Evolutionary conservation across 2,797 vertebrate genomes (phyloP), one percentile per base, ranked within the genome.

Genomic region (Pygocentrus nattereri): DNA sequence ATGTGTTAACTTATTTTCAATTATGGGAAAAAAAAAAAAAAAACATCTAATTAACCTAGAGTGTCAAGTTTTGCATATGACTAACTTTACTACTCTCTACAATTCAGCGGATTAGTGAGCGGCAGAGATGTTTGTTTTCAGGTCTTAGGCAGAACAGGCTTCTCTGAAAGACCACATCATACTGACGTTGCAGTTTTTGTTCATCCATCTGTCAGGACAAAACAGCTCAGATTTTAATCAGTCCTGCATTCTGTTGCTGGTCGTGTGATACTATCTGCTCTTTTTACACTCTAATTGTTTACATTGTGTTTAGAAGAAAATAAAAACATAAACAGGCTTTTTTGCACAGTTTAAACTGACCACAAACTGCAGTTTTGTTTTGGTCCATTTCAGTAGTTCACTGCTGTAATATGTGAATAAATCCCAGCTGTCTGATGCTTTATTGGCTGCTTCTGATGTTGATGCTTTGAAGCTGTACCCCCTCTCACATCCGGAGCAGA

Each of bases 141-240:
- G n/a, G n/a, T n/a, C n/a, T n/a, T n/a, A n/a, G n/a, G n/a, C n/a
- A n/a, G n/a, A n/a, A n/a, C n/a, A n/a, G 12, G 4, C 34, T 62
- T 50, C 71, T 69, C 80, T 77, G 68, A 76, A 77, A 27, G 65
- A 41, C 25, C 10, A 52, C 12, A 13, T 44, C 7, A 44, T 44
- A 12, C 41, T 44, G 10, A 8, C 30, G 8, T 38, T 62, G 38
- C 30, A 10, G 12, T 19, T 38, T 38, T 5, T 65, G 62, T 38
- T 19, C 61, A 31, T 16, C 30, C 7, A 11, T 65, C 31, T 38
- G 62, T 38, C 30, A 65, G 38, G 41, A n/a, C 31, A 67, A 64
- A n/a, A 41, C 65, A 41, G 38, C 10, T 38, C 31, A 12, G 3
- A 3, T 44, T 68, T 68, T 41, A 41, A 44, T 68, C 65, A 68